These are phyloP conservation scores for Ardeotis arabs DNA, from an alignment of 2,113 vertebrate species.

Conservation along the genomic window DNA sequence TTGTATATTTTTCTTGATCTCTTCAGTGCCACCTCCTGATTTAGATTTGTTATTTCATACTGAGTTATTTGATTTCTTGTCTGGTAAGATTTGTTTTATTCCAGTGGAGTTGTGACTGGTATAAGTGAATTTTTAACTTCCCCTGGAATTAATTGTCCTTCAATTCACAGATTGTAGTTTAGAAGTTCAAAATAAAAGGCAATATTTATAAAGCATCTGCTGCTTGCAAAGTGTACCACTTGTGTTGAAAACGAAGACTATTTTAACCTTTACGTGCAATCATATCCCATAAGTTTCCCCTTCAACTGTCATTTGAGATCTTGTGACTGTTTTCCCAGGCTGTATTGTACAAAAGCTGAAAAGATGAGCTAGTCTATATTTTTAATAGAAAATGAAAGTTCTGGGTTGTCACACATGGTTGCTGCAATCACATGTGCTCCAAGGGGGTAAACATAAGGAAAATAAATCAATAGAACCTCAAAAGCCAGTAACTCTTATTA, in stretches of 20 bases:
- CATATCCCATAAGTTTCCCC: background rate
- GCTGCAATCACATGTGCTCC: background rate
- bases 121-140: conserved; percentile 13
- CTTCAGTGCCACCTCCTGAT: conserved; percentile 38
- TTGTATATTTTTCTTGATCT: conserved; percentile 27
- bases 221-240: background rate
- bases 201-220: background rate
- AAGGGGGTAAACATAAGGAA: background rate
- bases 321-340: background rate
- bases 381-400: background rate
- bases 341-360: background rate
- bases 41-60: conserved; percentile 38
- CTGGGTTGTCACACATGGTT: background rate
- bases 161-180: background rate
- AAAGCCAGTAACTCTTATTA: background rate
- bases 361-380: background rate
- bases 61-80: conserved; percentile 63
- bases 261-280: background rate
- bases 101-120: background rate
- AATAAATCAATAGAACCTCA: background rate
- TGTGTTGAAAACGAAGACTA: background rate
- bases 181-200: background rate
- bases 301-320: background rate
- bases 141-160: background rate
- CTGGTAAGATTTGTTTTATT: conserved; percentile 31